Percentiles rank a stretch among this genome's conserved stretches.
Evolutionary conservation across 2,888 invertebrate genomes (phyloP).

Genomic region (Plebejus anna): DNA sequence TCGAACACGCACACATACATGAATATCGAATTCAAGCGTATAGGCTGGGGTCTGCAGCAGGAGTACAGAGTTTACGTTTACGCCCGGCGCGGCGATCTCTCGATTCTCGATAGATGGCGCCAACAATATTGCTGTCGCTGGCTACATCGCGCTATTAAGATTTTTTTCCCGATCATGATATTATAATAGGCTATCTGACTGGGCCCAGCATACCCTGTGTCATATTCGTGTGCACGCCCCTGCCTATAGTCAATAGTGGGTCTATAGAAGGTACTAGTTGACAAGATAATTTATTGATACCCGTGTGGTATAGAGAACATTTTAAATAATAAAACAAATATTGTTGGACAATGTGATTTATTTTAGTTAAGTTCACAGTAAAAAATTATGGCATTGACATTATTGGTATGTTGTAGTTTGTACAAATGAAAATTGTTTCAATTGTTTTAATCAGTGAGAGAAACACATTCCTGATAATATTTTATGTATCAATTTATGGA

Average conservation of each 20-base stretch:
- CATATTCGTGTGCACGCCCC: no score
- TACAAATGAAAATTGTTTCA: slow-evolving; percentile 1
- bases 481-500: not conserved
- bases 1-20: no score
- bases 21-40: no score
- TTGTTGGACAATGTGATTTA: slow-evolving; percentile 30
- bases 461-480: slow-evolving; percentile 9
- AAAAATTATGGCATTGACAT: slow-evolving; percentile 39
- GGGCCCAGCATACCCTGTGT: no score
- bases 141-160: no score
- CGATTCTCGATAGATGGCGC: no score
- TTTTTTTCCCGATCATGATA: no score
- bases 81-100: no score
- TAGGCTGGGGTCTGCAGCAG: no score
- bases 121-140: no score
- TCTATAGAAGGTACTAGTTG: not conserved
- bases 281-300: not conserved
- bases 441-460: not conserved
- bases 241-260: not conserved
- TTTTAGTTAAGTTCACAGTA: slow-evolving; percentile 38
- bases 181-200: no score
- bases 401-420: slow-evolving; percentile 25
- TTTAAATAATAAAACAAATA: not conserved
- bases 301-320: not conserved
- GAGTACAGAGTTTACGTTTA: no score